These are phyloP conservation scores for Cettia cetti DNA, from an alignment of 2,113 vertebrate genomes.

Conservation along the genomic window DNA sequence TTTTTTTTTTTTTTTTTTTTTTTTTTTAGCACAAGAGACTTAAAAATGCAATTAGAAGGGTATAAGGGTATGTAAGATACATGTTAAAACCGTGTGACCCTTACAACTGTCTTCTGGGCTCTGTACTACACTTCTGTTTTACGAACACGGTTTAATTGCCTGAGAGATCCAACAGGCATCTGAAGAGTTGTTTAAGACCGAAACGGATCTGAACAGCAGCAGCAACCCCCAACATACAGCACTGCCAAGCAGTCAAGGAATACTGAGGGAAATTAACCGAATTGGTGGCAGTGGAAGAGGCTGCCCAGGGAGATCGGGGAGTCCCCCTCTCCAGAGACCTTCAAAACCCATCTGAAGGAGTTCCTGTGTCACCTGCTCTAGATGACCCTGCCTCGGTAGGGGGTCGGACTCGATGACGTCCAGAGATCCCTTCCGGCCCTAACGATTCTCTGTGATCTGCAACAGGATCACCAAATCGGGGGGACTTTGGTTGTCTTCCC, in stretches of 20 bases:
- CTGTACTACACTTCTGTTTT: neutral
- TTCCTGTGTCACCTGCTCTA: neutral
- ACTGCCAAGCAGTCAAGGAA: neutral
- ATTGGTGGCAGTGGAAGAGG: neutral
- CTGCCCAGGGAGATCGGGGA: neutral
- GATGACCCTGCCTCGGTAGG: neutral
- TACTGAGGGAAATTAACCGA: neutral
- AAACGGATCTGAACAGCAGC: rapidly evolving
- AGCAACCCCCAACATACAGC: rapidly evolving
- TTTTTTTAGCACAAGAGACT: neutral
- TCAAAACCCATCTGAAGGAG: neutral
- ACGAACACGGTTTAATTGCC: neutral
- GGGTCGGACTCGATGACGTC: neutral
- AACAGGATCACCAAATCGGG: rapidly evolving
- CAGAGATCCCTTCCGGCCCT: neutral
- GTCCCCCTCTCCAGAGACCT: too few relatives aligned
- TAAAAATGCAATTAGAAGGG: neutral
- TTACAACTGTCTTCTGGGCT: neutral
- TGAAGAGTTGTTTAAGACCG: too few relatives aligned
- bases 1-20: neutral
- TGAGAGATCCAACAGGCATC: neutral
- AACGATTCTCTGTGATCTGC: neutral
- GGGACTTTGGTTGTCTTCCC: neutral
- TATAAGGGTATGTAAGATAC: neutral
- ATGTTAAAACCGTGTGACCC: rapidly evolving